phyloP scores from a whole-genome alignment of 2,113 vertebrate genomes.

The Terrapene triunguis region DNA sequence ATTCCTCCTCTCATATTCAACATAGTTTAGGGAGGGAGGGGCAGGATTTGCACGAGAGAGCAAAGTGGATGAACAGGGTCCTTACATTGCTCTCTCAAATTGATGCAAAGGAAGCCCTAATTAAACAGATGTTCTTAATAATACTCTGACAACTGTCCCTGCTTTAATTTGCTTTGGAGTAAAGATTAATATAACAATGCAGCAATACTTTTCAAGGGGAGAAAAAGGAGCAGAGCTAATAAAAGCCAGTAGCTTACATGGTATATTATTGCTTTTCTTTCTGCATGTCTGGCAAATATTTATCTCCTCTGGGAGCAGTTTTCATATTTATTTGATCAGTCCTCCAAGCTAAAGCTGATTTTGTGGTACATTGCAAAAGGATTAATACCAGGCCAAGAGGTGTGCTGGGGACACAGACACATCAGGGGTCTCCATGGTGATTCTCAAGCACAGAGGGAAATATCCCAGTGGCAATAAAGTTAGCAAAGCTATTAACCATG shows the following conservation, averaged over 20 bases:
- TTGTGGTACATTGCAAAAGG: slow-evolving; percentile 7
- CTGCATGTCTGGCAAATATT: slow-evolving; percentile 67
- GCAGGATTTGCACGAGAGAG: not conserved
- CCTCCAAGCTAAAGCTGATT: slow-evolving; percentile 45
- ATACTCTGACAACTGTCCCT: slow-evolving; percentile 61
- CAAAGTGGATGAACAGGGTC: slow-evolving; percentile 11
- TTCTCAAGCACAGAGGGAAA: not conserved
- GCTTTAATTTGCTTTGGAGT: slow-evolving; percentile 67
- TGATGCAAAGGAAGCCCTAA: slow-evolving; percentile 38
- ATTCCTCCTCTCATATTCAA: not conserved
- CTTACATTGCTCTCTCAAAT: not conserved
- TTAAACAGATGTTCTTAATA: slow-evolving; percentile 70
- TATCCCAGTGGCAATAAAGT: not conserved
- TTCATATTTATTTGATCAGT: slow-evolving; percentile 55
- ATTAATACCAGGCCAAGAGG: slow-evolving; percentile 2
- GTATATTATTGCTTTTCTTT: slow-evolving; percentile 70
- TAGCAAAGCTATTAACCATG: not conserved
- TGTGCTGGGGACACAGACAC: not conserved
- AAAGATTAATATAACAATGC: slow-evolving; percentile 60
- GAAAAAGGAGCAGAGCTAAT: slow-evolving; percentile 56
- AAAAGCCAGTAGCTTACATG: slow-evolving; percentile 52
- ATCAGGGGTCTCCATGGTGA: slow-evolving; percentile 17
- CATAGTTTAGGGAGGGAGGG: not conserved
- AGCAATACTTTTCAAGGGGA: slow-evolving; percentile 57
- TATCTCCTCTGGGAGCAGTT: slow-evolving; percentile 56